phyloP scores from a whole-genome alignment of 2,113 vertebrate genomes.

The Rhea pennata region DNA sequence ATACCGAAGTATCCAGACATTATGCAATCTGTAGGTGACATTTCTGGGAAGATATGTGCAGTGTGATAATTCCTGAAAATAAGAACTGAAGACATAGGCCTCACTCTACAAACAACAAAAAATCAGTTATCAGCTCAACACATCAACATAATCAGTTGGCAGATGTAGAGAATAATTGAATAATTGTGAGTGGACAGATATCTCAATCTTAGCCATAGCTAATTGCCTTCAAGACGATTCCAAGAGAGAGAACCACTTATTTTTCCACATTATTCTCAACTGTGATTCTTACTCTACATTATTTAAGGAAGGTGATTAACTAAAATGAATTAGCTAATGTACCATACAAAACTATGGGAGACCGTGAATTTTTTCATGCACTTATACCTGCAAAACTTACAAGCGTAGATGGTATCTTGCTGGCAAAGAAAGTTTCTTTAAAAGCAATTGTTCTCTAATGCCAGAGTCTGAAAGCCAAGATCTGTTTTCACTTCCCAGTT shows the following conservation, averaged over 20 bases:
- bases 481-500: not conserved
- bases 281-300: not conserved
- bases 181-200: not conserved
- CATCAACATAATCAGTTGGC: not conserved
- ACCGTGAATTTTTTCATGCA: not conserved
- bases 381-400: not conserved
- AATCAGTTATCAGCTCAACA: not conserved
- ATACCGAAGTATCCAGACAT: not conserved
- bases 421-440: not conserved
- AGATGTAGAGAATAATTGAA: not conserved
- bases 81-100: not conserved
- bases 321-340: not conserved
- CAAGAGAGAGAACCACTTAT: not conserved
- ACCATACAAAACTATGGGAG: not conserved
- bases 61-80: not conserved
- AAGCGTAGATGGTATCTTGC: not conserved
- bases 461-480: not conserved
- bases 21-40: not conserved
- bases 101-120: not conserved
- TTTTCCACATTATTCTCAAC: not conserved
- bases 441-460: not conserved
- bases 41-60: slow-evolving; percentile 20
- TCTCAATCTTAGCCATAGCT: not conserved
- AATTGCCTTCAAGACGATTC: not conserved
- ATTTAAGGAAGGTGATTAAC: not conserved